A percentile compares a stretch with the other conserved stretches of the same genome.
These are phyloP conservation scores for Agriopis aurantiaria DNA, from an alignment of 2,888 invertebrate species.

Conservation along the genomic window DNA sequence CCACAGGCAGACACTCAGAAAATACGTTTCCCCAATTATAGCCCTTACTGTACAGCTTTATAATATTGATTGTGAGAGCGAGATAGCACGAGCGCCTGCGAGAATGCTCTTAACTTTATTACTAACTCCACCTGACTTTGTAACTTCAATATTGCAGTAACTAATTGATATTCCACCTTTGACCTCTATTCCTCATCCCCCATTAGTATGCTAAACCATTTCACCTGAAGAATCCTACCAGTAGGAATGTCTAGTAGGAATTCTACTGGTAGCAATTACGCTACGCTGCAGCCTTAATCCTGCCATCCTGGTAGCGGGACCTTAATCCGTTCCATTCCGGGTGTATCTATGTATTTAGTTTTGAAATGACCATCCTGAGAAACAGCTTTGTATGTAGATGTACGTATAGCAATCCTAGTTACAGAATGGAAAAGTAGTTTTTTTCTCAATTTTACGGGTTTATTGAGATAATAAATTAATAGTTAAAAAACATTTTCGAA, in stretches of 20 bases:
- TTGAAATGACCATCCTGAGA: not conserved
- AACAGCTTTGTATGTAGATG: not conserved
- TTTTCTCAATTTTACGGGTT: too few relatives aligned
- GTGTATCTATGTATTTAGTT: constrained; percentile 12
- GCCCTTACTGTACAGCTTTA: too few relatives aligned
- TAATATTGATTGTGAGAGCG: not conserved
- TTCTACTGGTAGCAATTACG: constrained; percentile 9
- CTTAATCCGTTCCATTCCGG: constrained; percentile 8
- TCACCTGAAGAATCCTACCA: constrained; percentile 18
- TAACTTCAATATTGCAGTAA: constrained; percentile 20
- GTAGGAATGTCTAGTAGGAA: constrained; percentile 1
- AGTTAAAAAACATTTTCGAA: too few relatives aligned
- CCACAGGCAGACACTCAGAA: too few relatives aligned
- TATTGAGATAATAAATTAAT: too few relatives aligned
- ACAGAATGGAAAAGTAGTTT: too few relatives aligned
- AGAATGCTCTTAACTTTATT: not conserved
- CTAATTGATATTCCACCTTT: constrained; percentile 23
- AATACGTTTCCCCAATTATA: too few relatives aligned
- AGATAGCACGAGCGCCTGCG: not conserved
- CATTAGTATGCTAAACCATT: constrained; percentile 36
- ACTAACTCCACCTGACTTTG: constrained; percentile 3
- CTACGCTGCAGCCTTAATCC: constrained; percentile 4
- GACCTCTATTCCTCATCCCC: constrained; percentile 23
- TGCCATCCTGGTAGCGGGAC: not conserved
- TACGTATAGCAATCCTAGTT: not conserved